A percentile compares a stretch with the other conserved stretches of the same genome.
Evolutionary conservation across 2,888 invertebrate species (phyloP).

Genomic region (Anaspis maculata): DNA sequence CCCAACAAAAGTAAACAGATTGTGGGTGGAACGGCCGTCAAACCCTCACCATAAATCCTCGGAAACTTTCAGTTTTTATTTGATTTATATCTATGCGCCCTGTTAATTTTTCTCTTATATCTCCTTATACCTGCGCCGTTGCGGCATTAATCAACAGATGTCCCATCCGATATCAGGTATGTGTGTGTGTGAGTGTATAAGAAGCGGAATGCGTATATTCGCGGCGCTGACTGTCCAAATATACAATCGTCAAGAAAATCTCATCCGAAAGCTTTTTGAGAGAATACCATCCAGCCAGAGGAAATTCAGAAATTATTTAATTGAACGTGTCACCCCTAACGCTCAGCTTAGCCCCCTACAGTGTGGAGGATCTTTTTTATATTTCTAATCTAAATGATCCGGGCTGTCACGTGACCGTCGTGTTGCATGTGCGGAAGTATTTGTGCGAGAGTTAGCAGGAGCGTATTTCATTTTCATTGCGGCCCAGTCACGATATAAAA

Average conservation of each 20-base stretch:
- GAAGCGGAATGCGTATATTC: slow-evolving; percentile 21
- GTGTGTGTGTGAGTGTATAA: slow-evolving; percentile 22
- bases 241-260: too few species aligned
- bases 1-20: slow-evolving; percentile 30
- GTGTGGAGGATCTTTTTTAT: too few species aligned
- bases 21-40: slow-evolving; percentile 33
- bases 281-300: too few species aligned
- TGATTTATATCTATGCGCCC: slow-evolving; percentile 32
- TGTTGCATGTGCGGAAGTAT: slow-evolving; percentile 4
- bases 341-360: too few species aligned
- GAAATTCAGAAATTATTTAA: too few species aligned
- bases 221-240: too few species aligned
- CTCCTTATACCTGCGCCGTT: slow-evolving; percentile 24
- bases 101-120: slow-evolving; percentile 28
- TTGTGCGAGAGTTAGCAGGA: background rate
- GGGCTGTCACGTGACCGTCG: slow-evolving; percentile 3
- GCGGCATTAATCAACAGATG: slow-evolving; percentile 32
- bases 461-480: slow-evolving; percentile 3
- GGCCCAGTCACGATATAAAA: background rate
- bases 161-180: slow-evolving; percentile 29
- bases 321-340: too few species aligned
- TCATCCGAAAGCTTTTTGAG: too few species aligned
- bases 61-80: slow-evolving; percentile 31
- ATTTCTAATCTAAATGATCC: slow-evolving; percentile 3
- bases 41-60: slow-evolving; percentile 28